Evolutionary conservation across 2,888 invertebrate genomes (phyloP), one percentile per base, ranked within the genome.

Genomic region (Ichneumoninae sp.): DNA sequence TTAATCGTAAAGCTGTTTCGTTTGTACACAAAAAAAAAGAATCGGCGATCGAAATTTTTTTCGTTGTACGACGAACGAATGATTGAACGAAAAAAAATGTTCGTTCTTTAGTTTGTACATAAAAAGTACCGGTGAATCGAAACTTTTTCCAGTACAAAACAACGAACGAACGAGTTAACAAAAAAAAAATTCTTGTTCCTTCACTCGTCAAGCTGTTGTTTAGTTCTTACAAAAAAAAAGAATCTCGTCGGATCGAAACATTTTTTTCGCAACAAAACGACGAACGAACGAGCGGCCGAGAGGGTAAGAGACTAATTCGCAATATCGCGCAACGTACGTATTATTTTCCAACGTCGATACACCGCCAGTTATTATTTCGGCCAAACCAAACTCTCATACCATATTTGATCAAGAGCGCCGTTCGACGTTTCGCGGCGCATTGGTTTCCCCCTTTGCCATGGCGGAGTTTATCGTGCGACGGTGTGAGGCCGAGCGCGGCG

Each of bases 371-470:
- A 78, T 75, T 76, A 77, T 85, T 88, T 88, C 75, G 70, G 76
- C 40, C 40, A 40, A 40, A 82, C 84, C 84, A 80, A 88, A 87
- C 84, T 86, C 80, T 84, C 83, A 89, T 88, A 89, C 90, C 90
- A 90, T 90, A 90, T 90, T 90, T 90, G 89, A 89, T 88, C 87
- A 89, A 89, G 87, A 89, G 85, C 76, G 76, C 72, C 72, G 87
- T 88, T 84, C 85, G 84, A 84, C 83, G 88, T 86, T 84, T 82
- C 83, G 87, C 86, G 83, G 86, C 83, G 87, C 85, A 85, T 84
- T 83, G 84, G 79, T 78, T 86, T 85, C 82, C 86, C 80, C 72
- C 50, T 69, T 47, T 33, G 44, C 62, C 65, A 54, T 50, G 26
- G 82, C 66, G 68, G 65, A 40, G 66, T 50, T 57, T n/a, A 44